phyloP scores from a whole-genome alignment of 2,888 invertebrate genomes.

The Euzophera pinguis region DNA sequence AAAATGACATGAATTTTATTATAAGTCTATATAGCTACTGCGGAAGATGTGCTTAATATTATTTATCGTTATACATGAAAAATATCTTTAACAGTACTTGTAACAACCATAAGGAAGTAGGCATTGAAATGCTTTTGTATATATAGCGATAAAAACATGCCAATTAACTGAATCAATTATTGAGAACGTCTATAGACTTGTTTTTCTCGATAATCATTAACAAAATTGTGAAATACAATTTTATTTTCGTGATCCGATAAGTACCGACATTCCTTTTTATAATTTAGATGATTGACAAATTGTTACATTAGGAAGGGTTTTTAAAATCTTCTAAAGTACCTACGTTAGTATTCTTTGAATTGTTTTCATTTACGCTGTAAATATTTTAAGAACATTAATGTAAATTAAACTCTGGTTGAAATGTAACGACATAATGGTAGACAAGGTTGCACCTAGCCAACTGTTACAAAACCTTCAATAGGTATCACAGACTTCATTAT shows the following conservation, averaged over 20 bases:
- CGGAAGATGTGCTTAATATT: no score
- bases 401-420: conserved; percentile 56
- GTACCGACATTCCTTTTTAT: no score
- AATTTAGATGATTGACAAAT: no score
- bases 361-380: conserved; percentile 31
- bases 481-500: conserved; percentile 28
- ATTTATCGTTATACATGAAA: not conserved
- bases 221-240: conserved; percentile 45
- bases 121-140: conserved; percentile 15
- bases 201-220: conserved; percentile 28
- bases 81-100: not conserved
- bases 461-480: conserved; percentile 55
- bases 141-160: conserved; percentile 27
- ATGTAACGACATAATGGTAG: conserved; percentile 51
- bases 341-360: no score
- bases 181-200: conserved; percentile 23
- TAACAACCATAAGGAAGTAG: conserved; percentile 16
- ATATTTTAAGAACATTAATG: conserved; percentile 59
- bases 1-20: no score
- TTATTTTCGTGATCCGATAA: conserved; percentile 52
- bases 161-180: conserved; percentile 26
- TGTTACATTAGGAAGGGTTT: no score
- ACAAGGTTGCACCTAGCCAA: conserved; percentile 61
- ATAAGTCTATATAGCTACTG: no score
- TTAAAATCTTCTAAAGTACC: no score